Percentiles rank a stretch among this genome's conserved stretches.
phyloP scores from a whole-genome alignment of 2,113 vertebrate genomes.

The Pica pica region DNA sequence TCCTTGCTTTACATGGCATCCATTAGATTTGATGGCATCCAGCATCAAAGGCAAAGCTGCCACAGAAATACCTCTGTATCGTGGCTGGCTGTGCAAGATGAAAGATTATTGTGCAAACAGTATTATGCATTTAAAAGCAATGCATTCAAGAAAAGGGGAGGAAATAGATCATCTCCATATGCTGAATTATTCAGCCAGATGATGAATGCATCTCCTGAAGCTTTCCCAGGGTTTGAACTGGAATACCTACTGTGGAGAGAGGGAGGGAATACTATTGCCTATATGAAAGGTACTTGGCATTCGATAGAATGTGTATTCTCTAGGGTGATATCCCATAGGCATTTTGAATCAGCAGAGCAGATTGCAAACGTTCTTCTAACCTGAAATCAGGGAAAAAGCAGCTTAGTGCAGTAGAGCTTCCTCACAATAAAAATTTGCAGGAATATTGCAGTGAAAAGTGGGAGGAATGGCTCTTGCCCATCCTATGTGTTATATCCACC shows the following conservation, averaged over 20 bases:
- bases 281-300: neutral
- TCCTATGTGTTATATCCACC: neutral
- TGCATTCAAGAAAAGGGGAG: neutral
- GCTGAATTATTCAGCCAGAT: neutral
- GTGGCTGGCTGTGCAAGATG: neutral
- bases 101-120: neutral
- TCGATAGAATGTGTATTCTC: neutral
- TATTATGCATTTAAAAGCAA: neutral
- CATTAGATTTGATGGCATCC: neutral
- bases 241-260: neutral
- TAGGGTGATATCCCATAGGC: neutral
- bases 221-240: neutral
- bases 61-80: neutral
- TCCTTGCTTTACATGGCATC: neutral
- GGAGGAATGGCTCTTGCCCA: neutral
- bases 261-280: neutral
- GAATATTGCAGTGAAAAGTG: neutral
- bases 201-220: neutral
- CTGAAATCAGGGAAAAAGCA: neutral
- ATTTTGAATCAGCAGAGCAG: neutral
- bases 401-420: neutral
- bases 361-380: neutral
- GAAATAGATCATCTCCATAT: neutral
- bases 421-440: neutral
- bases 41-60: neutral